A percentile compares a stretch with the other conserved stretches of the same genome.
These are phyloP conservation scores for Tachina lurida DNA, from an alignment of 2,888 invertebrate genomes.

Conservation along the genomic window DNA sequence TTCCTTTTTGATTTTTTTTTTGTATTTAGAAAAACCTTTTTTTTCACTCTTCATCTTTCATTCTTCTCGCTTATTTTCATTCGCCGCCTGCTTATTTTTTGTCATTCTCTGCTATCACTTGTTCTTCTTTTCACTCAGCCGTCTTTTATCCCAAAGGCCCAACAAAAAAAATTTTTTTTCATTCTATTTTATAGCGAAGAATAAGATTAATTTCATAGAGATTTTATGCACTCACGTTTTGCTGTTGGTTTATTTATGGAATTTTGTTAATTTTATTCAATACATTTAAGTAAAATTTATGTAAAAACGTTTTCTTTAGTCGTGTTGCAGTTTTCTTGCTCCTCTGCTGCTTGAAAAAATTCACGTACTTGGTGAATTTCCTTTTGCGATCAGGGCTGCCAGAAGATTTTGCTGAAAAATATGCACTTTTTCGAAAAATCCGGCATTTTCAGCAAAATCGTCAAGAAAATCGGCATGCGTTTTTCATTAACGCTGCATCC, in stretches of 20 bases:
- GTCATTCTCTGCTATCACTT: constrained; percentile 67
- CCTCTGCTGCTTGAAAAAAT: constrained; percentile 76
- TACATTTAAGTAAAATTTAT: constrained; percentile 74
- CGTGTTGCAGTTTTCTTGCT: constrained; percentile 57
- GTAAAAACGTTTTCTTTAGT: constrained; percentile 62
- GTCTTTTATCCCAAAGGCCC: constrained; percentile 57
- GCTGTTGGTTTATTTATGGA: constrained; percentile 57
- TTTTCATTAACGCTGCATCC: too few relatives aligned
- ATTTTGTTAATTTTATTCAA: constrained; percentile 57
- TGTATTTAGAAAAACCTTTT: constrained; percentile 6
- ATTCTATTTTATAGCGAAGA: constrained; percentile 36
- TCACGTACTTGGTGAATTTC: constrained; percentile 69
- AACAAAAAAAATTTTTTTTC: constrained; percentile 70
- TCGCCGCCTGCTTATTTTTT: constrained; percentile 64
- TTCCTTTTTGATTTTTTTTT: constrained; percentile 8
- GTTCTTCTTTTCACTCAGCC: constrained; percentile 72
- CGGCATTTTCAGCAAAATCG: too few relatives aligned
- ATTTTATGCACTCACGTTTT: constrained; percentile 70
- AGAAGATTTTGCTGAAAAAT: too few relatives aligned
- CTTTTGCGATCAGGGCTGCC: constrained; percentile 45
- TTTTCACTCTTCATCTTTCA: constrained; percentile 44
- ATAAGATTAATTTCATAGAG: constrained; percentile 24
- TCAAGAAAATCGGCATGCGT: constrained; percentile 12
- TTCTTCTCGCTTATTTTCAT: constrained; percentile 52
- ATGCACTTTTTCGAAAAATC: too few relatives aligned